Conservation (phyloP, 2,888 invertebrate genomes). For the Eilema sororculum region DNA sequence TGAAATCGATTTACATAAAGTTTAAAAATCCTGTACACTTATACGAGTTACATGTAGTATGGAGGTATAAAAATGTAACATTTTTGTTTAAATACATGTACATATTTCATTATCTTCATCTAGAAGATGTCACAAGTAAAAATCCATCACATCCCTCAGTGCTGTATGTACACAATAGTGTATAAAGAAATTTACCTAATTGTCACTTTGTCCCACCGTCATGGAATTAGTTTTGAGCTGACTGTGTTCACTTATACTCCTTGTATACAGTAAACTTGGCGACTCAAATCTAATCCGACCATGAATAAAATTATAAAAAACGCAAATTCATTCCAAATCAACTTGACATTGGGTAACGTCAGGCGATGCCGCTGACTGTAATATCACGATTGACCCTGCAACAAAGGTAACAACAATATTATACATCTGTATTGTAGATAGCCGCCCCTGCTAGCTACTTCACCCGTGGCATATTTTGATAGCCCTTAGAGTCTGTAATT, state of each 20-base stretch:
- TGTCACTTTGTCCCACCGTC: background rate
- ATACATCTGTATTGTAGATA: too few species aligned
- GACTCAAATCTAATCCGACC: conserved; percentile 15
- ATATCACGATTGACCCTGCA: conserved; percentile 42
- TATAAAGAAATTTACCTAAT: background rate
- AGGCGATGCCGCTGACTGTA: background rate
- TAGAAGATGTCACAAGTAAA: background rate
- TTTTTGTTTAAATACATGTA: background rate
- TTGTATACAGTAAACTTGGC: background rate
- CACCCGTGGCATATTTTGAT: too few species aligned
- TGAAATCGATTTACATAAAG: background rate
- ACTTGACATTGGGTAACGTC: conserved; percentile 3
- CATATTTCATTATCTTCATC: background rate
- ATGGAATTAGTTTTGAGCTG: background rate
- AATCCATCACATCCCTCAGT: background rate
- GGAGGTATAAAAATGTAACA: background rate
- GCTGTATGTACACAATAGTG: background rate
- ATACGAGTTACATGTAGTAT: background rate
- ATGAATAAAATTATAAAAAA: conserved; percentile 10
- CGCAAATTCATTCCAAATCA: conserved; percentile 13
- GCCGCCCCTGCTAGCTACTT: too few species aligned
- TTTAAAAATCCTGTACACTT: background rate
- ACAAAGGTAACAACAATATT: conserved; percentile 21
- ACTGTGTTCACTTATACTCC: background rate
- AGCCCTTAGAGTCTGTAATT: too few species aligned